Evolutionary conservation across 2,113 vertebrate species (phyloP).

Genomic region (Hyaena hyaena): DNA sequence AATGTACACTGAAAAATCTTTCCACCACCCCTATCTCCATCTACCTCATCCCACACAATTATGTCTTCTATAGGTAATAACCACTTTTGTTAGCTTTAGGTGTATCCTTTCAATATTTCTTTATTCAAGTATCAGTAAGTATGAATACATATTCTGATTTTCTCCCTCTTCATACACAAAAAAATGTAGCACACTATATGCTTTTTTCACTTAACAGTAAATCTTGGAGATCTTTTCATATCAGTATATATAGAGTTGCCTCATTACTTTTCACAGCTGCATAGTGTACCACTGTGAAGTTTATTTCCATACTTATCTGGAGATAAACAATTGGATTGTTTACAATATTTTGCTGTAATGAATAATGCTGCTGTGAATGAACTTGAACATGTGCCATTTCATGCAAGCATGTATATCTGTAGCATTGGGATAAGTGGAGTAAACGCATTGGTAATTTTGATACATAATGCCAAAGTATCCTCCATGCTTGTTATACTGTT

Average conservation of each 20-base stretch:
- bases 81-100: background rate
- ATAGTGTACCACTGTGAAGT: background rate
- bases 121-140: background rate
- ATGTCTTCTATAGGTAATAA: background rate
- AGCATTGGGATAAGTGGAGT: background rate
- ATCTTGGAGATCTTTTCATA: background rate
- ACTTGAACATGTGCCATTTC: background rate
- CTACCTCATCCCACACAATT: background rate
- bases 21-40: background rate
- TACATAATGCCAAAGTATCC: background rate
- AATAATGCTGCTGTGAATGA: background rate
- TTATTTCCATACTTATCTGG: background rate
- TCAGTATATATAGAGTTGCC: background rate
- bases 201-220: background rate
- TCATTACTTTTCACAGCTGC: background rate
- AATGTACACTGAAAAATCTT: background rate
- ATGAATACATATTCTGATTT: background rate
- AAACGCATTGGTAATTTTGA: background rate
- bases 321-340: background rate
- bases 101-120: background rate
- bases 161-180: background rate
- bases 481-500: background rate
- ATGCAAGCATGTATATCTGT: background rate
- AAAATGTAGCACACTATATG: background rate
- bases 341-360: constrained; percentile 3